Evolutionary conservation across 2,888 invertebrate species (phyloP), one percentile per base, ranked within the genome.

Genomic region (Drosophila yooni): DNA sequence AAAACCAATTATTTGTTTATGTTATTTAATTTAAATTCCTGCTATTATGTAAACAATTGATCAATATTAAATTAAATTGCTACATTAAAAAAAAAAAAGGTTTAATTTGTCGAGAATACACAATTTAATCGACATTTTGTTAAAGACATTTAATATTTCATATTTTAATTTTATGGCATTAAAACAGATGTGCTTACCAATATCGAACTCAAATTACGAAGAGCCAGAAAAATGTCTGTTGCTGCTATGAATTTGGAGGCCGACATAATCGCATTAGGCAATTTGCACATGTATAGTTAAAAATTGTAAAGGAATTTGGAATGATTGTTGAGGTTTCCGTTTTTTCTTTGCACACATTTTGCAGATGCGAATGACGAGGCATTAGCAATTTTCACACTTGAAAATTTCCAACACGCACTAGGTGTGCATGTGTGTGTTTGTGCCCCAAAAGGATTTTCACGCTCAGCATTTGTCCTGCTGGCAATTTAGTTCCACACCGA

Each of bases 321-420:
- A 38, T 61, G 61, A 63, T 67, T 74, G 52, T 67, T 62, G 70
- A 51, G 66, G 58, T 65, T 69, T 77, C 52, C 50, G 34, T 50
- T 33, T 64, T 48, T 65, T 36, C 59, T 70, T 70, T 67, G 56
- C 43, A 68, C 60, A 70, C 69, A 78, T 67, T 82, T 69, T 63
- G 77, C 82, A 82, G 88, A 81, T 83, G 82, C 78, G 61, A 80
- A 74, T 82, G 75, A 76, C 82, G 65, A 29, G 40, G 84, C 79
- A 81, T 70, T 73, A 81, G 71, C 75, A 74, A 88, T 85, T 85
- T 85, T 86, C 86, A 85, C 85, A 85, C 86, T 83, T 74, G n/a
- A 73, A 61, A 56, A 74, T 79, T 87, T 60, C 63, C 69, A 74
- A 31, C 38, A 27, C 18, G 56, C 52, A 58, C 69, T 77, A 68